phyloP scores from a whole-genome alignment of 2,888 invertebrate species.

The Ceratothoa steindachneri region DNA sequence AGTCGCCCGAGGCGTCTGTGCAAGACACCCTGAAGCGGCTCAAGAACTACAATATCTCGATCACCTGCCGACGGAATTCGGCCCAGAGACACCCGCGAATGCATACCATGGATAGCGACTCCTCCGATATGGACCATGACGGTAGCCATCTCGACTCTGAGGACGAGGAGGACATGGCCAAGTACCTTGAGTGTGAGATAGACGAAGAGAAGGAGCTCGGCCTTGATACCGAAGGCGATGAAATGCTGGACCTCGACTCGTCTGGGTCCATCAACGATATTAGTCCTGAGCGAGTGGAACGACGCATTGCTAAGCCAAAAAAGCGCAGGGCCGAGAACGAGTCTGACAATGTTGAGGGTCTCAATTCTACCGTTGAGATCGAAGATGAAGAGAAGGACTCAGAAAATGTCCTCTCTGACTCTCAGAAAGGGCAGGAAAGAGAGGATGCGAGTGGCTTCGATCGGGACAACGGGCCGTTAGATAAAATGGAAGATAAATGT shows the following conservation, averaged over 20 bases:
- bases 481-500: background rate
- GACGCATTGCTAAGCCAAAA: background rate
- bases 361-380: constrained; percentile 18
- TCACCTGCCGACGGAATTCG: constrained; percentile 42
- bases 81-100: constrained; percentile 2
- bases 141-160: constrained; percentile 34
- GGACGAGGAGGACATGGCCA: constrained; percentile 46
- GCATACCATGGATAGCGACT: constrained; percentile 9
- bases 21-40: constrained; percentile 45
- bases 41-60: constrained; percentile 47
- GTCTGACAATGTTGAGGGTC: background rate
- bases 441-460: background rate
- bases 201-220: constrained; percentile 36
- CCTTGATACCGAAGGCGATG: constrained; percentile 25
- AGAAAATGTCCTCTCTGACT: background rate
- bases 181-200: constrained; percentile 45
- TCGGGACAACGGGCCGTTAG: background rate
- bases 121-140: constrained; percentile 11
- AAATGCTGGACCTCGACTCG: constrained; percentile 12
- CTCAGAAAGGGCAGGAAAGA: background rate
- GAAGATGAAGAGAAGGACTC: constrained; percentile 18
- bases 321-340: constrained; percentile 3
- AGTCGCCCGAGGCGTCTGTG: constrained; percentile 32
- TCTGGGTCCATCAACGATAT: constrained; percentile 5
- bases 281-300: background rate